Conservation (phyloP, 2,113 vertebrate species). For the Pampusana beccarii region DNA sequence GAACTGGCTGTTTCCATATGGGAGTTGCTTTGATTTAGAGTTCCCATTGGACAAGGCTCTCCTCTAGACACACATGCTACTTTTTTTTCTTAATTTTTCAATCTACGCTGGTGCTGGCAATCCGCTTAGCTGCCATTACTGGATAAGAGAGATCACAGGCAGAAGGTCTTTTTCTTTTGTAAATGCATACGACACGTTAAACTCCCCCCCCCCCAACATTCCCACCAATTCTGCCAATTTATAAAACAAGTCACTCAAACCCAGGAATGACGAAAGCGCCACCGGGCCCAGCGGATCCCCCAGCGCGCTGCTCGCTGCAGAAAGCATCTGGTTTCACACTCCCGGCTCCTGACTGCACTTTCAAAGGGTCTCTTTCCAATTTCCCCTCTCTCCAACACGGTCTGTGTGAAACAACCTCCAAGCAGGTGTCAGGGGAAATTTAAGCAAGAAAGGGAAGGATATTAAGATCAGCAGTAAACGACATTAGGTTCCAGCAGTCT, state of each 20-base stretch:
- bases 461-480: conserved; percentile 46
- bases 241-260: conserved; percentile 46
- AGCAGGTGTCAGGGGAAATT: conserved; percentile 60
- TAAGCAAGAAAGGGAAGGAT: conserved; percentile 47
- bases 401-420: conserved; percentile 26
- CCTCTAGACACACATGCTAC: not conserved
- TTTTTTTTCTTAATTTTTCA: conserved; percentile 34
- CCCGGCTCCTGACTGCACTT: not conserved
- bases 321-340: conserved; percentile 47
- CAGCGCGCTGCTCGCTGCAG: not conserved
- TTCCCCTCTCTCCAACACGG: not conserved
- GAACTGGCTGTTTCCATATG: conserved; percentile 44
- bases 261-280: not conserved
- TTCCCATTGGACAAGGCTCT: conserved; percentile 10
- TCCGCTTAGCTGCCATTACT: conserved; percentile 21
- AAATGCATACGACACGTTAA: not conserved
- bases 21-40: conserved; percentile 42
- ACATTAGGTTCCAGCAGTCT: conserved; percentile 6
- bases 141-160: conserved; percentile 47
- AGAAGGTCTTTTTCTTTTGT: conserved; percentile 41
- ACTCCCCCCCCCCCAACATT: too few relatives aligned
- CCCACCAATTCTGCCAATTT: conserved; percentile 48
- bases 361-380: conserved; percentile 42
- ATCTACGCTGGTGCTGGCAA: not conserved
- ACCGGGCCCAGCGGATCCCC: conserved; percentile 7